A percentile compares a stretch with the other conserved stretches of the same genome.
Evolutionary conservation across 2,113 vertebrate species (phyloP).

Genomic region (Psilopogon haemacephalus): DNA sequence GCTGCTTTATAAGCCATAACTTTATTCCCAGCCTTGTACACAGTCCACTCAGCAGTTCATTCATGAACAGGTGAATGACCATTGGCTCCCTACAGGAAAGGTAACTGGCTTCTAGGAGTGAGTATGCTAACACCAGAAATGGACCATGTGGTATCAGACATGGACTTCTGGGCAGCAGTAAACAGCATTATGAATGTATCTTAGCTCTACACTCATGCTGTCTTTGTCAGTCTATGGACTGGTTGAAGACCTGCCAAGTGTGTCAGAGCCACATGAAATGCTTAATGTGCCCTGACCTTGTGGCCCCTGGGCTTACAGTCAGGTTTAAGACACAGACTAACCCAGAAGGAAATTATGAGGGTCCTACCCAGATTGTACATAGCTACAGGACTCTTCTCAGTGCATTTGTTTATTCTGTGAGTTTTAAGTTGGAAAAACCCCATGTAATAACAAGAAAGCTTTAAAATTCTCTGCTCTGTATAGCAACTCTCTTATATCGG

Average conservation of each 20-base stretch:
- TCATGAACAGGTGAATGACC: background rate
- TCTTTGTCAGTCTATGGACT: background rate
- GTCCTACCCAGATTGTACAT: background rate
- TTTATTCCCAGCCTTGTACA: background rate
- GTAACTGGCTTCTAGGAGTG: background rate
- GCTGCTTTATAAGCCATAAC: background rate
- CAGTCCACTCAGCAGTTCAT: background rate
- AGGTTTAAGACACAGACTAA: background rate
- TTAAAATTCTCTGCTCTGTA: background rate
- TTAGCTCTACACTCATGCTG: background rate
- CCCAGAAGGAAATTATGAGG: background rate
- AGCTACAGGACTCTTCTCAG: background rate
- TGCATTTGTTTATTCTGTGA: background rate
- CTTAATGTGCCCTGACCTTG: background rate
- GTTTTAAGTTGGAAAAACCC: background rate
- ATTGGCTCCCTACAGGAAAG: background rate
- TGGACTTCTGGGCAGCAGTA: background rate
- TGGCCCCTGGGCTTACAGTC: background rate
- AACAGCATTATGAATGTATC: background rate
- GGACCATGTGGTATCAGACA: background rate
- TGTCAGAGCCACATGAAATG: constrained; percentile 26
- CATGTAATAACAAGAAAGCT: background rate
- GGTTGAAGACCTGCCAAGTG: background rate
- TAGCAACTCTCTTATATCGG: background rate
- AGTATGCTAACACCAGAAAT: background rate